Evolutionary conservation across 1,140 invertebrate genomes (phyloP), one percentile per base, ranked within the genome.

Genomic region (Oreohelix idahoensis): DNA sequence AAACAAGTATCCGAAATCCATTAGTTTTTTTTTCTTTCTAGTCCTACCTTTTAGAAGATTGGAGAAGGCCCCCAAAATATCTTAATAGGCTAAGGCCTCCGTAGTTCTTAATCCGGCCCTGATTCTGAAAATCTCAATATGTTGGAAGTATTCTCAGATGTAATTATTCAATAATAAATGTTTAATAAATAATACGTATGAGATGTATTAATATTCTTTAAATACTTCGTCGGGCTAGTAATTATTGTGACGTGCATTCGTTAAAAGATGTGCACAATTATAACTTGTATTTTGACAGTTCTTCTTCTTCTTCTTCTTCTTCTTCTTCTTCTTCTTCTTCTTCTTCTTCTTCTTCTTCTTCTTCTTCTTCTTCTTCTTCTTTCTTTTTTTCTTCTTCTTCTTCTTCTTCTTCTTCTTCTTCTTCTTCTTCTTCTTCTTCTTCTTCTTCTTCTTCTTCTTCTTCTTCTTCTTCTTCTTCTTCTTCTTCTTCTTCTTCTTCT

Each of bases 391-490:
- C 38, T 32, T 74, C 29, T 32, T 74, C 29, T 74, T 74, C 38
- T 74, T 74, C 29, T 36, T 74, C 29, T 36, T 36, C 38, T 32
- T 74, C 71, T 36, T 36, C 38, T 36, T 74, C 71, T 74, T 74
- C 71, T 32, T 36, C 38, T 74, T 39, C 71, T 32, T 36, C 29
- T 32, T 36, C 38, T 74, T 32, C 29, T 36, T 32, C 29, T 74
- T 32, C 71, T 36, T 74, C 29, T 39, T 74, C 29, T 74, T 32
- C 38, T 74, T 74, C 71, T 36, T 39, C 29, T 74, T 38, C 38
- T 74, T 38, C 38, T 74, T 38, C 29, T 32, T 38, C 71, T 74
- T 11, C 38, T 36, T 13, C 38, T 36, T 38, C 29, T 74, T 38
- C 29, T 74, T 38, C 29, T 39, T 36, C 29, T 74, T 36, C 71